These are phyloP conservation scores for Chlamydotis undulata DNA, from an alignment of 2,113 vertebrate genomes.

Conservation along the genomic window DNA sequence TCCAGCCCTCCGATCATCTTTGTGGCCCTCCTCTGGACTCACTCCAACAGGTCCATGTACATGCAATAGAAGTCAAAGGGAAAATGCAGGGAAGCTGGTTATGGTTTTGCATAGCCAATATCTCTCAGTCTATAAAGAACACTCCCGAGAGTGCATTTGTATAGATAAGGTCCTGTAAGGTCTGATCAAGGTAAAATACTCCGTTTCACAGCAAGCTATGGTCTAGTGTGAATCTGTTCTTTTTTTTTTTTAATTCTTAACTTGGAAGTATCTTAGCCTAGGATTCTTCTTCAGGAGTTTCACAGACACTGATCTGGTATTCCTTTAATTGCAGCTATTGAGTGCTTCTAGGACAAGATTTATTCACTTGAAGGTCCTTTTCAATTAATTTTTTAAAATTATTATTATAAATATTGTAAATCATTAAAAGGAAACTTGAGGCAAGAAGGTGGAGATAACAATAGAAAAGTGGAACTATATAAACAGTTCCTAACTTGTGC, in stretches of 20 bases:
- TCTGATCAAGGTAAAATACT: neutral
- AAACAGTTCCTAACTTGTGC: neutral
- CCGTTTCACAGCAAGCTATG: neutral
- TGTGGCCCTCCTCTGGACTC: no score
- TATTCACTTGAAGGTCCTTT: neutral
- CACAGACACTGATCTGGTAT: neutral
- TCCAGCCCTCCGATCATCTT: no score
- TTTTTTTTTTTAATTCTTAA: neutral
- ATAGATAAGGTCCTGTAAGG: no score
- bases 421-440: neutral
- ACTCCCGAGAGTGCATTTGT: neutral
- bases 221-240: neutral
- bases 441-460: neutral
- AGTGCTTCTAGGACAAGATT: neutral
- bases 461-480: neutral
- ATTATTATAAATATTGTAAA: neutral
- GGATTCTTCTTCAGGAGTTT: neutral
- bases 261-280: neutral
- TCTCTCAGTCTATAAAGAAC: neutral
- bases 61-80: neutral
- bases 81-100: neutral
- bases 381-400: neutral
- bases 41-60: neutral
- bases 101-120: neutral
- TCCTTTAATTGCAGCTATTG: neutral